These are phyloP conservation scores for Mus minutoides DNA, from an alignment of 2,797 vertebrate genomes.

Conservation along the genomic window DNA sequence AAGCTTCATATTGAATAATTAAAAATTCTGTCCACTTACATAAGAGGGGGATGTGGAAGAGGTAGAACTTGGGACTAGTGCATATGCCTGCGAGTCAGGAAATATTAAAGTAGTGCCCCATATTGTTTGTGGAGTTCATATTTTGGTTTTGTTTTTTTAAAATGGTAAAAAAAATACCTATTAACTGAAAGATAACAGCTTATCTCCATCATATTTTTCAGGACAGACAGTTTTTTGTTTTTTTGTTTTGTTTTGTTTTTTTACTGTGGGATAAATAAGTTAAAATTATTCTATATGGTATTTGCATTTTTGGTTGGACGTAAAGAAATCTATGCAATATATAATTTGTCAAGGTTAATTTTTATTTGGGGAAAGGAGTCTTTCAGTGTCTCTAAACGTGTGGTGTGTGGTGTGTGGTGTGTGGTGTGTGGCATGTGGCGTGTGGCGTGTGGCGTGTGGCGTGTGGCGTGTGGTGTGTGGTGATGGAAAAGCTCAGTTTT, in stretches of 20 bases:
- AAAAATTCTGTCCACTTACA: not conserved
- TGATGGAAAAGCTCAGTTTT: not conserved
- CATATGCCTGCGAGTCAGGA: not conserved
- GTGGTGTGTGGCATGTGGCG: not conserved
- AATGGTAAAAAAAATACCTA: not conserved
- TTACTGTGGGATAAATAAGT: not conserved
- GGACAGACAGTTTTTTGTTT: not conserved
- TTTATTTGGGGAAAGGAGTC: not conserved
- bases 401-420: not conserved
- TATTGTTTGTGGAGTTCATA: not conserved
- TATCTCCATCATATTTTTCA: not conserved
- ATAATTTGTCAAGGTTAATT: not conserved
- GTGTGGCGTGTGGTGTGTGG: not conserved
- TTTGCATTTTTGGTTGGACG: not conserved
- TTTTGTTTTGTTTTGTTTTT: too few species aligned
- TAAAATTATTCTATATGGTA: not conserved
- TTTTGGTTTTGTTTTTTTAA: not conserved
- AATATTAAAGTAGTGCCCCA: not conserved
- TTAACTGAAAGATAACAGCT: not conserved
- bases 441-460: not conserved
- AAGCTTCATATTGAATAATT: not conserved
- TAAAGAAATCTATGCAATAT: not conserved
- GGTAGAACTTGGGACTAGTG: not conserved
- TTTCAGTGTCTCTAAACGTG: not conserved
- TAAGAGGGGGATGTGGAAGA: not conserved